Base-by-base conservation (phyloP, 2,888 invertebrate species). In the Pachliopta kotzebuea region DNA sequence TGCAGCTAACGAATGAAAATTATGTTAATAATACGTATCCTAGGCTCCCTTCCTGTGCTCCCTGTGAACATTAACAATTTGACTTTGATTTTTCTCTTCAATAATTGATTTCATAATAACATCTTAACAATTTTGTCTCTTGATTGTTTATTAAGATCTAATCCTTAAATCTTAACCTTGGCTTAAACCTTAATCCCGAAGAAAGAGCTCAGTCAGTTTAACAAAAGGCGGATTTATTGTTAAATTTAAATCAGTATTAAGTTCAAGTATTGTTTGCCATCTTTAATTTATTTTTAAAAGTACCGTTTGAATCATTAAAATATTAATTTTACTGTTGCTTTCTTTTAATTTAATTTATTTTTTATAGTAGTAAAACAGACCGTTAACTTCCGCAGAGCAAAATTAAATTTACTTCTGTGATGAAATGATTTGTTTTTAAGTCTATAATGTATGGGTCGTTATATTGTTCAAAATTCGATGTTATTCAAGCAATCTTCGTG, bases 81-180 rank as follows among this genome's bases (percentile, higher is more conserved):
- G 45, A 6, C 18, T 45, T 6, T 7, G 18, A n/a, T 4, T n/a
- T 45, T 45, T 45, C 18, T 45, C n/a, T 6, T 4, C 7, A 7
- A 45, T 45, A 18, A n/a, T 45, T 8, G 45, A n/a, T n/a, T 45
- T 45, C 11, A n/a, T 18, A 8, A 45, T 45, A 45, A 37, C 11
- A 37, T 37, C 6, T 37, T 37, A 37, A 37, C 37, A 4, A 21
- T 52, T 20, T 26, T 52, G 29, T 26, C 4, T 42, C 11, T 17
- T 21, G 42, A 54, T 60, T 60, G 55, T 45, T 61, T 61, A 55
- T 60, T 60, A 53, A 17, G 26, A 60, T 24, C 14, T 61, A 42
- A 61, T 55, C 45, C 55, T 55, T 49, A 55, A 61, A 55, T 61
- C 61, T 61, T 20, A 55, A 55, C 20, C 55, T 61, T 45, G 61